Base-by-base conservation (phyloP, 2,113 vertebrate genomes). In the Nesospiza acunhae region DNA sequence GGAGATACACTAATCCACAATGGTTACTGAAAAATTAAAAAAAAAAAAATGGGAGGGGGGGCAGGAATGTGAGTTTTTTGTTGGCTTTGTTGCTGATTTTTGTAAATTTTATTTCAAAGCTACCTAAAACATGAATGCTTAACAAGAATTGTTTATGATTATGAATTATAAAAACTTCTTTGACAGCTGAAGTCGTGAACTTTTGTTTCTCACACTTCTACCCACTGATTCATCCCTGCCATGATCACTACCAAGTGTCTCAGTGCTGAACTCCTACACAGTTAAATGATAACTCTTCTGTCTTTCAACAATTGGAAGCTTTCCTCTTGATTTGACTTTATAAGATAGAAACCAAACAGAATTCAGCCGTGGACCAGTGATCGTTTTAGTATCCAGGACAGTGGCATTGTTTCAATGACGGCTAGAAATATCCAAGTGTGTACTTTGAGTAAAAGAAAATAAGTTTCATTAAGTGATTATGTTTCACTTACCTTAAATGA, bases 1-100 rank as follows among this genome's bases (percentile, higher is more conserved):
- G 31, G 18, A 88, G 10, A 76, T 19, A 52, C 0, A 3, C 2
- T 52, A 42, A 85, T 63, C 11, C 42, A 55, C 82, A 82, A 63
- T 33, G 16, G 3, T 2, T 59, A 35, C 13, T 24, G 8, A 78
- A 81, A 41, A n/a, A 10, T 9, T 5, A 35, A 26, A 6, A 37
- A 64, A 31, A 68, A 15, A 33, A 17, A n/a, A 20, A 13, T 19
- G 3, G 22, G 3, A 4, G 13, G 5, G 5, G 10, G 7, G 22
- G 11, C 7, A 33, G 10, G 4, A 62, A 58, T 2, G 0, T n/a
- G 15, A 7, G 0, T 0, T 2, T 62, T 58, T 78, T 66, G 4
- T 10, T 0, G 0, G 13, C 8, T 63, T 63, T 78, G 7, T 31
- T 68, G 4, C 7, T 31, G 6, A 1, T 6, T 18, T 37, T 10